Conservation (phyloP, 2,888 invertebrate species). For the Anorthoa munda region DNA sequence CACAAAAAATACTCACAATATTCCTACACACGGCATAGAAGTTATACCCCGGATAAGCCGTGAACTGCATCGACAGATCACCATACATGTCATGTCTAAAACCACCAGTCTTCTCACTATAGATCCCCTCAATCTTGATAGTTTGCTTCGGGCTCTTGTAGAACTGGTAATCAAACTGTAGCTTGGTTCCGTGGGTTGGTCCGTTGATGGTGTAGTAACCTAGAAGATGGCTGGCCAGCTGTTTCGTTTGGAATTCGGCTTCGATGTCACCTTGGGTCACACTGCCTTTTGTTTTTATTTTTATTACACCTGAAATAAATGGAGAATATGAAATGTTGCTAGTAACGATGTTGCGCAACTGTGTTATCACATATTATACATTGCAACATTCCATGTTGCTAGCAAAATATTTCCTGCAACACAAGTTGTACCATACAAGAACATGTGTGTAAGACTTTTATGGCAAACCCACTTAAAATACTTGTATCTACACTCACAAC, state of each 20-base stretch:
- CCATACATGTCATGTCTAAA: conserved; percentile 92
- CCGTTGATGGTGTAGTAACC: conserved; percentile 93
- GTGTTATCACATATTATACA: no score
- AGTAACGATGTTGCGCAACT: not conserved
- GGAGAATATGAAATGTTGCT: no score
- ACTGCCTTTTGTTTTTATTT: conserved; percentile 88
- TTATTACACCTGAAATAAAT: conserved; percentile 76
- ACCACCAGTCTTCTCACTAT: conserved; percentile 91
- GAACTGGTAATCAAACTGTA: conserved; percentile 93
- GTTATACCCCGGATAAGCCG: conserved; percentile 94
- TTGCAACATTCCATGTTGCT: no score
- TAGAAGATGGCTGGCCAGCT: conserved; percentile 93
- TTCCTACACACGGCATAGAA: conserved; percentile 92
- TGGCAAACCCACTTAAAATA: no score
- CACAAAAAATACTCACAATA: conserved; percentile 87
- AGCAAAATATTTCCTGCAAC: no score
- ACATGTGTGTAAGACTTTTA: no score
- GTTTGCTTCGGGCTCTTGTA: conserved; percentile 90
- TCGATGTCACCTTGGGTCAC: conserved; percentile 95
- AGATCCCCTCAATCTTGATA: conserved; percentile 86
- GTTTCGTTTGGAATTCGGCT: conserved; percentile 94
- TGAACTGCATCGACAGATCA: conserved; percentile 93
- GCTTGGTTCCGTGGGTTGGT: conserved; percentile 90
- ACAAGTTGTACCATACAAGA: no score
- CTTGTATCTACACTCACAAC: no score